Conservation (phyloP, 2,888 invertebrate species). For the Hoplodrina blanda region DNA sequence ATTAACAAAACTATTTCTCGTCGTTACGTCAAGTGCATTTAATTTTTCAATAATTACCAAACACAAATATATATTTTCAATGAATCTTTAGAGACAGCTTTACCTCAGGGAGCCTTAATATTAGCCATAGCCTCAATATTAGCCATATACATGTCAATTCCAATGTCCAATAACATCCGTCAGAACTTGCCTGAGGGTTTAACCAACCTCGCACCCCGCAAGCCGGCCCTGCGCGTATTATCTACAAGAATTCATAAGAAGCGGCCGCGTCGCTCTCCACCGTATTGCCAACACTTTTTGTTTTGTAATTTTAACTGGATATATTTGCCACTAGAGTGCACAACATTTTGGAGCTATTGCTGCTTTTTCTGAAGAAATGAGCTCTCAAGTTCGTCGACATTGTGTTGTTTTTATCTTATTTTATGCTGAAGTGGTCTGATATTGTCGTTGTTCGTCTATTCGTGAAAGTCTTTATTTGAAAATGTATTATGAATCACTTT, state of each 20-base stretch:
- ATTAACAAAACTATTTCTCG: background rate
- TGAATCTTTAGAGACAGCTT: background rate
- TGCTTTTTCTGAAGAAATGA: slow-evolving; percentile 50
- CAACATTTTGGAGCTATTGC: slow-evolving; percentile 60
- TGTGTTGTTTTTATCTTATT: slow-evolving; percentile 44
- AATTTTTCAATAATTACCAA: background rate
- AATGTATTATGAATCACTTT: slow-evolving; percentile 7
- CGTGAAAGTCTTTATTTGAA: slow-evolving; percentile 13
- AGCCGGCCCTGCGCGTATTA: slow-evolving; percentile 56
- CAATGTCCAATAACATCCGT: slow-evolving; percentile 5
- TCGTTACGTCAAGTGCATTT: background rate
- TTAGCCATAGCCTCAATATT: slow-evolving; percentile 16
- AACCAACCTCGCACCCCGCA: slow-evolving; percentile 2
- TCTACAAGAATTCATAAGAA: slow-evolving; percentile 67
- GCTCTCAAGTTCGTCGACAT: slow-evolving; percentile 49
- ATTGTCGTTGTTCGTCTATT: slow-evolving; percentile 35
- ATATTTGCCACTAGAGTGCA: slow-evolving; percentile 64
- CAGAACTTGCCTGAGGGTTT: slow-evolving; percentile 18
- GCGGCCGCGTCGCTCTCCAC: slow-evolving; percentile 51
- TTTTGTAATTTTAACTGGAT: slow-evolving; percentile 66
- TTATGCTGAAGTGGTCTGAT: slow-evolving; percentile 18
- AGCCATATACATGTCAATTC: background rate
- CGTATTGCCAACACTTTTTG: slow-evolving; percentile 64
- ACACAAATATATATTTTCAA: background rate
- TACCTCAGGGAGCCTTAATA: slow-evolving; percentile 4